Percentiles rank a stretch among this genome's conserved stretches.
These are phyloP conservation scores for Ptychochromis oligacanthus DNA, from an alignment of 2,113 vertebrate genomes.

Conservation along the genomic window DNA sequence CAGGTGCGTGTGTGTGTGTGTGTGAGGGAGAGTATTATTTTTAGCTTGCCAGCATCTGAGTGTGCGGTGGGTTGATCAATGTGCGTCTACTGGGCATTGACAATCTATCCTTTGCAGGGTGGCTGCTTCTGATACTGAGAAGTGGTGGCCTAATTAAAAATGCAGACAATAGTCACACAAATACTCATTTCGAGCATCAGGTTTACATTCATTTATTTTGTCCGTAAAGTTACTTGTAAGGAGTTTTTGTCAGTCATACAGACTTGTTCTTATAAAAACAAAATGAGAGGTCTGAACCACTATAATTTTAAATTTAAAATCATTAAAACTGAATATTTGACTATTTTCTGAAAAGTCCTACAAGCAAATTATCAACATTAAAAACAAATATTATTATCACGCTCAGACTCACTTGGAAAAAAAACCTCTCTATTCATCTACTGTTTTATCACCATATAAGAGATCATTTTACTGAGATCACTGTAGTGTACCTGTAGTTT, in stretches of 20 bases:
- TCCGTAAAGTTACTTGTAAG: not conserved
- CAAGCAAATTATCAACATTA: not conserved
- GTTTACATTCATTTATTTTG: not conserved
- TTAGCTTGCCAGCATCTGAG: slow-evolving; percentile 17
- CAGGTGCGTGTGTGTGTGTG: not conserved
- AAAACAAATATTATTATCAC: not conserved
- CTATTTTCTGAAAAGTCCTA: not conserved
- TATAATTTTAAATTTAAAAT: not conserved
- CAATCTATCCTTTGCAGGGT: slow-evolving; percentile 26
- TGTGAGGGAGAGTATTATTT: not conserved
- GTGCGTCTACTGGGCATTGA: slow-evolving; percentile 36
- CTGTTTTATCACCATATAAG: not conserved
- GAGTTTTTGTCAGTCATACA: not conserved
- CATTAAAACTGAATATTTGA: not conserved
- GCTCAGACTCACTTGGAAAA: not conserved
- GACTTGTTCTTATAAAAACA: not conserved
- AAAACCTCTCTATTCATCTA: not conserved
- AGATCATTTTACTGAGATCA: not conserved
- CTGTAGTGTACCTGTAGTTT: not conserved
- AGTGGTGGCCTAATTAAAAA: not conserved
- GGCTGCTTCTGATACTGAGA: slow-evolving; percentile 1
- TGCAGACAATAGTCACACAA: not conserved
- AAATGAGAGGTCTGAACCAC: not conserved
- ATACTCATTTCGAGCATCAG: not conserved
- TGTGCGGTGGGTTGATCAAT: slow-evolving; percentile 22